These are phyloP conservation scores for Yponomeuta plumbellus DNA, from an alignment of 2,888 invertebrate genomes.

Conservation along the genomic window DNA sequence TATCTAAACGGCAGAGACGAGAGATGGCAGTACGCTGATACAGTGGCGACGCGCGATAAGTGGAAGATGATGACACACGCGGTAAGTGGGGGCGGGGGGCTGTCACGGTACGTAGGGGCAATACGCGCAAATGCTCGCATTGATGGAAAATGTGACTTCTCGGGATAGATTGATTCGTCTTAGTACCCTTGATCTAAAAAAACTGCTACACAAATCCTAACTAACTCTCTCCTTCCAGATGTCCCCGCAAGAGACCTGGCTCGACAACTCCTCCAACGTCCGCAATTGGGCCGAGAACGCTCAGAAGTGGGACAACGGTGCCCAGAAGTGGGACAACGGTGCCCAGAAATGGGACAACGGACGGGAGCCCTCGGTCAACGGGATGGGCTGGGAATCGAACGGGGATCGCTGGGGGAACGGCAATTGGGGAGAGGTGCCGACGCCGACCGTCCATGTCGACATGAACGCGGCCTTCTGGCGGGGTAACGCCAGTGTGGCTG, in stretches of 20 bases:
- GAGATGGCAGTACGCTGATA: too few relatives aligned
- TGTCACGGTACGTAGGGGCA: too few relatives aligned
- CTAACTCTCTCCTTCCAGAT: conserved; percentile 30
- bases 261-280: conserved; percentile 49
- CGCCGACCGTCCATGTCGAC: conserved; percentile 65
- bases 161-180: too few relatives aligned
- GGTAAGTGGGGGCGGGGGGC: too few relatives aligned
- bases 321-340: conserved; percentile 24
- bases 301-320: conserved; percentile 47
- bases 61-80: too few relatives aligned
- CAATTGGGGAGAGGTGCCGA: conserved; percentile 40
- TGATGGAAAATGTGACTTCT: too few relatives aligned
- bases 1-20: too few relatives aligned
- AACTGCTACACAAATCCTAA: too few relatives aligned
- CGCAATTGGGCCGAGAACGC: conserved; percentile 58
- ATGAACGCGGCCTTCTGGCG: conserved; percentile 64
- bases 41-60: too few relatives aligned
- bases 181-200: too few relatives aligned
- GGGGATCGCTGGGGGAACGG: conserved; percentile 44
- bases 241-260: conserved; percentile 46
- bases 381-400: conserved; percentile 26
- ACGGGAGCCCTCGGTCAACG: conserved; percentile 29
- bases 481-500: conserved; percentile 62
- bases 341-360: conserved; percentile 33
- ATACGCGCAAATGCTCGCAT: too few relatives aligned